These are phyloP conservation scores for Grallaria varia DNA, from an alignment of 2,113 vertebrate genomes.

Conservation along the genomic window DNA sequence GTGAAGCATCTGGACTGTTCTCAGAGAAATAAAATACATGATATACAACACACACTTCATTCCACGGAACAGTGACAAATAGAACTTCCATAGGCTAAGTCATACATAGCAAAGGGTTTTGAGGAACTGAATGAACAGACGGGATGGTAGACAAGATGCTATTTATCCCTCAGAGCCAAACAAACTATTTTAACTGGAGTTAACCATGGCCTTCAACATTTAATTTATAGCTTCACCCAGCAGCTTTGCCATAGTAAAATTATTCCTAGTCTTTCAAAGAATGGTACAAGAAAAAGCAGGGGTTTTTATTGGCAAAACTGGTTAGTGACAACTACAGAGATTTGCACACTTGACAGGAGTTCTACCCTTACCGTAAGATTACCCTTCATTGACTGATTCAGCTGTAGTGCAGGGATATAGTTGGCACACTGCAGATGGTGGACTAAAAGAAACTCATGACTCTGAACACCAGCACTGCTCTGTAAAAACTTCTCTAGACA, in stretches of 20 bases:
- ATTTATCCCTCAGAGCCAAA: not conserved
- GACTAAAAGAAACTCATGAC: slow-evolving; percentile 88
- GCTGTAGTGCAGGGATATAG: slow-evolving; percentile 87
- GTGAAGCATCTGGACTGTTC: not conserved
- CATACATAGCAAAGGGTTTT: rapidly evolving
- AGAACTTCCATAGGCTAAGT: not conserved
- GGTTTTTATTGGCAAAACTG: not conserved
- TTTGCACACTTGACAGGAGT: not conserved
- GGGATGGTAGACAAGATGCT: not conserved
- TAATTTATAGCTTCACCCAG: not conserved
- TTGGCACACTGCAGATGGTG: slow-evolving; percentile 91
- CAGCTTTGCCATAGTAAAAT: not conserved
- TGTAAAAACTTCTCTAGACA: slow-evolving; percentile 88
- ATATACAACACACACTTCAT: not conserved
- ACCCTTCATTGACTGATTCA: slow-evolving; percentile 83
- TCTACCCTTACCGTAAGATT: slow-evolving; percentile 74
- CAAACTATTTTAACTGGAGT: not conserved
- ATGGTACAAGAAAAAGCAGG: not conserved
- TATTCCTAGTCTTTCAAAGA: not conserved
- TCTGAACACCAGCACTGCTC: slow-evolving; percentile 79
- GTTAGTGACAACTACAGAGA: not conserved
- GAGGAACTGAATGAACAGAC: not conserved
- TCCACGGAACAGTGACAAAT: not conserved
- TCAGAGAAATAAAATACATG: not conserved
- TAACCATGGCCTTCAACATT: not conserved